phyloP scores from a whole-genome alignment of 2,113 vertebrate genomes.

The Colaptes auratus region DNA sequence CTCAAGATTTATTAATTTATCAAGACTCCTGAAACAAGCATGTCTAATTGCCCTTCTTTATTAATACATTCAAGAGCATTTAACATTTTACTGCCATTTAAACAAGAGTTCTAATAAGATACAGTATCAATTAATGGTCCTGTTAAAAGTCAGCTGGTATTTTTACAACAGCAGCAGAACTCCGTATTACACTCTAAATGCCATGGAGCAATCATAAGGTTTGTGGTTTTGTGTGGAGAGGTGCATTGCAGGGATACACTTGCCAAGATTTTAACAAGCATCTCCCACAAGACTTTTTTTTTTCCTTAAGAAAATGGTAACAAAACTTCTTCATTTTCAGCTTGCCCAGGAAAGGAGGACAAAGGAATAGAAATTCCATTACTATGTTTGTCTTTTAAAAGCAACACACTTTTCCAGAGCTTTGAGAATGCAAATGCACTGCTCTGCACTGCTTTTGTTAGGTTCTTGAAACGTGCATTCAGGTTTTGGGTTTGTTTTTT shows the following conservation, averaged over 20 bases:
- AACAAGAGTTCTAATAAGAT: slow-evolving; percentile 67
- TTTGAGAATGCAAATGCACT: not conserved
- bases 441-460: not conserved
- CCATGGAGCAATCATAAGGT: not conserved
- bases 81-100: slow-evolving; percentile 70
- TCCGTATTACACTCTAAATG: slow-evolving; percentile 8
- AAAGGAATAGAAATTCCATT: not conserved
- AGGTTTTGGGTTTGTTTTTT: not conserved
- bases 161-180: slow-evolving; percentile 56
- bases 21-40: slow-evolving; percentile 38
- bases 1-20: slow-evolving; percentile 69
- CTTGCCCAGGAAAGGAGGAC: not conserved
- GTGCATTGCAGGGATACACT: not conserved
- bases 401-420: not conserved
- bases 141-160: slow-evolving; percentile 64
- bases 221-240: slow-evolving; percentile 35
- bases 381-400: slow-evolving; percentile 17
- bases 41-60: slow-evolving; percentile 66
- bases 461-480: not conserved
- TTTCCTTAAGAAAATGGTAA: slow-evolving; percentile 6
- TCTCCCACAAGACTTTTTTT: not conserved
- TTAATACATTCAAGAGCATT: slow-evolving; percentile 63
- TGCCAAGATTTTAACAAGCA: slow-evolving; percentile 12
- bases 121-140: slow-evolving; percentile 65
- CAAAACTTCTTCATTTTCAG: not conserved